These are phyloP conservation scores for Eulemur mongoz DNA, from an alignment of 2,797 vertebrate genomes.

Conservation along the genomic window DNA sequence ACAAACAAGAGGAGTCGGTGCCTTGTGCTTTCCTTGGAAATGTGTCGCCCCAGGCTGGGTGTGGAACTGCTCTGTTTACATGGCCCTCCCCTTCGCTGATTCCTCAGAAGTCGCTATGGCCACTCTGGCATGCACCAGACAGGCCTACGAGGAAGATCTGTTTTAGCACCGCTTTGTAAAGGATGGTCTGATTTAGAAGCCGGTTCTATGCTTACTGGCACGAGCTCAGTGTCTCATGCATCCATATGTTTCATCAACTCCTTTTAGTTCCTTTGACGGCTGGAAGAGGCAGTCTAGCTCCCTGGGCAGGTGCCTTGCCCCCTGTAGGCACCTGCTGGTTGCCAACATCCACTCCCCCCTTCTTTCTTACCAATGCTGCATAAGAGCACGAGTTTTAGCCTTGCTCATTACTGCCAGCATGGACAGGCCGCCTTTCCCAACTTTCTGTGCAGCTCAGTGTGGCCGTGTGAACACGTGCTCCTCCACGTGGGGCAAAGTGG, in stretches of 20 bases:
- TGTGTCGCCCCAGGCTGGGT: not conserved
- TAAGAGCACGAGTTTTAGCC: not conserved
- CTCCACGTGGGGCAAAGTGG: too few relatives aligned
- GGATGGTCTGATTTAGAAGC: not conserved
- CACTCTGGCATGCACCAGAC: not conserved
- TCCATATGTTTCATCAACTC: accelerated
- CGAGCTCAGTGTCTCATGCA: too few relatives aligned
- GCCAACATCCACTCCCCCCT: too few relatives aligned
- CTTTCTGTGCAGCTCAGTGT: not conserved
- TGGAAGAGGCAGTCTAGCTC: not conserved
- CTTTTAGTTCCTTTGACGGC: not conserved
- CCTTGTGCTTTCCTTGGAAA: not conserved
- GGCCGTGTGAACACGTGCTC: accelerated
- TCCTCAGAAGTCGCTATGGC: not conserved
- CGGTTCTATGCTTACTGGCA: accelerated
- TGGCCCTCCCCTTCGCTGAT: not conserved
- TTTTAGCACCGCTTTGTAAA: not conserved
- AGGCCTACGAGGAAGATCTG: not conserved
- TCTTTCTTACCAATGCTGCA: not conserved
- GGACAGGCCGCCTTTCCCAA: not conserved
- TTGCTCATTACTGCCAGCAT: accelerated
- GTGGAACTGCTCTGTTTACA: not conserved
- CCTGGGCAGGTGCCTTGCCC: accelerated
- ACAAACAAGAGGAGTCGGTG: not conserved
- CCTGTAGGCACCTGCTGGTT: accelerated